These are phyloP conservation scores for Aphaenogaster floridana DNA, from an alignment of 1,140 invertebrate genomes.

Conservation along the genomic window DNA sequence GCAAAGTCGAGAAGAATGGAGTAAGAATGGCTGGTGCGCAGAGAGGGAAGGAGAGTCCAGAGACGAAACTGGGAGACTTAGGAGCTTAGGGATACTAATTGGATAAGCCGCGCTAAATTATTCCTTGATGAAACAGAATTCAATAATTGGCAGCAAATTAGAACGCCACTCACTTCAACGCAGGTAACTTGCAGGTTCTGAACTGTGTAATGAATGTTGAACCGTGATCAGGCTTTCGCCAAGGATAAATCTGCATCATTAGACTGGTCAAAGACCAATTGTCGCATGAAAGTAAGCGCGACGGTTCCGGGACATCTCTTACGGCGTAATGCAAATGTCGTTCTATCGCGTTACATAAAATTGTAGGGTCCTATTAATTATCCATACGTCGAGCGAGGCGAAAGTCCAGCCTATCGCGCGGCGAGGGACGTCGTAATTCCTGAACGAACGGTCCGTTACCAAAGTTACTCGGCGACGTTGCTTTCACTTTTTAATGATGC, in stretches of 20 bases:
- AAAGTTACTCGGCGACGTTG: slow-evolving; percentile 53
- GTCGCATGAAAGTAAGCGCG: neutral
- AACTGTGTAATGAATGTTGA: neutral
- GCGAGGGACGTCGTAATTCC: slow-evolving; percentile 35
- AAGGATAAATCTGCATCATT: neutral
- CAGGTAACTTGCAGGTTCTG: neutral
- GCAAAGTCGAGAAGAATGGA: neutral
- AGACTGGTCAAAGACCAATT: neutral
- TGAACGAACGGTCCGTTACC: slow-evolving; percentile 54
- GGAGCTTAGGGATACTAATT: neutral
- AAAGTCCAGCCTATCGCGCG: slow-evolving; percentile 42
- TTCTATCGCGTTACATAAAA: slow-evolving; percentile 42
- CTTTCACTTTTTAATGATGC: slow-evolving; percentile 63
- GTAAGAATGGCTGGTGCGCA: neutral
- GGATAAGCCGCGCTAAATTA: neutral
- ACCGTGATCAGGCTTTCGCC: neutral
- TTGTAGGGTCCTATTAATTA: slow-evolving; percentile 38
- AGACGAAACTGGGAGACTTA: neutral
- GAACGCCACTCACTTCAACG: neutral
- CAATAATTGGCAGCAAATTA: neutral
- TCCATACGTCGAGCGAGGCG: slow-evolving; percentile 25
- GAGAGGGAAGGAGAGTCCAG: neutral
- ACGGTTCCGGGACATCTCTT: neutral
- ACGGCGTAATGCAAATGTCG: slow-evolving; percentile 26
- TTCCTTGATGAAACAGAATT: neutral